Percentiles rank a stretch among this genome's conserved stretches.
Evolutionary conservation across 2,888 invertebrate genomes (phyloP).

Genomic region (Aleiodes leptofemur): DNA sequence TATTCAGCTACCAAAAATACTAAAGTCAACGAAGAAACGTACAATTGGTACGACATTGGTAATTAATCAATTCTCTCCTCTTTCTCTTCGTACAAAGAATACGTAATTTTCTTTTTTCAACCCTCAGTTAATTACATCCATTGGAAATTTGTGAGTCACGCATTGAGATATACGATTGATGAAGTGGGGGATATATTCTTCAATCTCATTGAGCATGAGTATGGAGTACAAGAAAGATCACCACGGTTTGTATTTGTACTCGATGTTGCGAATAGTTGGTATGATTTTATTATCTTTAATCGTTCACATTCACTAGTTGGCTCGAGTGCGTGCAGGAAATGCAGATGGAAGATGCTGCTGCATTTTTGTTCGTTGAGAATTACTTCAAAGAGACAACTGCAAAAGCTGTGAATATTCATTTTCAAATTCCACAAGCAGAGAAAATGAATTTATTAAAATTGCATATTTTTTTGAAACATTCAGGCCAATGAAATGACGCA

Average conservation of each 20-base stretch:
- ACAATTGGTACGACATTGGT: too few species aligned
- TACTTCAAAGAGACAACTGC: conserved; percentile 45
- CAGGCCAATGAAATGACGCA: too few species aligned
- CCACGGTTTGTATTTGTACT: conserved; percentile 35
- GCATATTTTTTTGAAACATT: too few species aligned
- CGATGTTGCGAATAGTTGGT: background rate
- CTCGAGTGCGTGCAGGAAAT: conserved; percentile 46
- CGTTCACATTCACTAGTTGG: conserved; percentile 40
- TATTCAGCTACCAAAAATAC: too few species aligned
- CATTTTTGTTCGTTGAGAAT: conserved; percentile 46
- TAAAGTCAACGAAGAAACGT: too few species aligned
- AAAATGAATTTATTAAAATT: too few species aligned
- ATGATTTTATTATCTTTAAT: background rate
- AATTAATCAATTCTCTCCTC: too few species aligned
- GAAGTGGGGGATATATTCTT: conserved; percentile 38
- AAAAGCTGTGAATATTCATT: conserved; percentile 36
- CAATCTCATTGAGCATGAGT: background rate
- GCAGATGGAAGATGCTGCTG: conserved; percentile 47
- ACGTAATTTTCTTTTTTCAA: too few species aligned
- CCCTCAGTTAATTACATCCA: conserved; percentile 36
- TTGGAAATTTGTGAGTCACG: conserved; percentile 50
- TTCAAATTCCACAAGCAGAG: too few species aligned
- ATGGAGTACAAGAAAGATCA: conserved; percentile 26
- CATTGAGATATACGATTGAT: conserved; percentile 47
- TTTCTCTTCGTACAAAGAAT: too few species aligned